Conservation (phyloP, 1,140 invertebrate genomes). For the Euwallacea fornicatus region DNA sequence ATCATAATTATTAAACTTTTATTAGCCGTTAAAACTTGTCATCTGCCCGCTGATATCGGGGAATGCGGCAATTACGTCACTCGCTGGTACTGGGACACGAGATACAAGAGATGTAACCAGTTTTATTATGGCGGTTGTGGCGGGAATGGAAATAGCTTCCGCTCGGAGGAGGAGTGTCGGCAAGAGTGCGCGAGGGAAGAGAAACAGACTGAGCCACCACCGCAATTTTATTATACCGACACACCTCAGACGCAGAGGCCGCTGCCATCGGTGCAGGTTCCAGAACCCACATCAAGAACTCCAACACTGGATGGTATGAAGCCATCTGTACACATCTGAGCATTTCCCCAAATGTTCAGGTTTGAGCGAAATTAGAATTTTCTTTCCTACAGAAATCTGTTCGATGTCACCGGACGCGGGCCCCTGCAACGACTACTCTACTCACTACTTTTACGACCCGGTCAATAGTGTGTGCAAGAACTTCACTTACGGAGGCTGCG, state of each 20-base stretch:
- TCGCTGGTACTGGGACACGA: slow-evolving; percentile 84
- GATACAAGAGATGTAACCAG: slow-evolving; percentile 66
- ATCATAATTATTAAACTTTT: too few relatives aligned
- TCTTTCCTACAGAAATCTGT: slow-evolving; percentile 65
- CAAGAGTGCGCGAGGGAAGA: slow-evolving; percentile 57
- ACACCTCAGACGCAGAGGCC: slow-evolving; percentile 33
- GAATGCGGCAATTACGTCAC: slow-evolving; percentile 77
- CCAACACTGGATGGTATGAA: slow-evolving; percentile 23
- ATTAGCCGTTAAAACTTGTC: slow-evolving; percentile 58
- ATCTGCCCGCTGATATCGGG: slow-evolving; percentile 73
- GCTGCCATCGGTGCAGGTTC: slow-evolving; percentile 9
- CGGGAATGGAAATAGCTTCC: slow-evolving; percentile 81
- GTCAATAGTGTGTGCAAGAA: slow-evolving; percentile 74
- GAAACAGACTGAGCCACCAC: neutral
- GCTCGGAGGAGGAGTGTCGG: slow-evolving; percentile 66
- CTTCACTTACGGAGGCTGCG: slow-evolving; percentile 83
- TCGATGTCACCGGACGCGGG: slow-evolving; percentile 69
- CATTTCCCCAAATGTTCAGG: neutral
- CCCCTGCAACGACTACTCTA: slow-evolving; percentile 62
- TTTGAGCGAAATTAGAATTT: neutral
- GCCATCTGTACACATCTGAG: neutral
- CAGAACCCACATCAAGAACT: slow-evolving; percentile 5
- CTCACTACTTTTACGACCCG: slow-evolving; percentile 80
- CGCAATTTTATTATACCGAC: slow-evolving; percentile 20
- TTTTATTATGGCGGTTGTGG: slow-evolving; percentile 84